Base-by-base conservation (phyloP, 2,113 vertebrate species). In the Carollia perspicillata region DNA sequence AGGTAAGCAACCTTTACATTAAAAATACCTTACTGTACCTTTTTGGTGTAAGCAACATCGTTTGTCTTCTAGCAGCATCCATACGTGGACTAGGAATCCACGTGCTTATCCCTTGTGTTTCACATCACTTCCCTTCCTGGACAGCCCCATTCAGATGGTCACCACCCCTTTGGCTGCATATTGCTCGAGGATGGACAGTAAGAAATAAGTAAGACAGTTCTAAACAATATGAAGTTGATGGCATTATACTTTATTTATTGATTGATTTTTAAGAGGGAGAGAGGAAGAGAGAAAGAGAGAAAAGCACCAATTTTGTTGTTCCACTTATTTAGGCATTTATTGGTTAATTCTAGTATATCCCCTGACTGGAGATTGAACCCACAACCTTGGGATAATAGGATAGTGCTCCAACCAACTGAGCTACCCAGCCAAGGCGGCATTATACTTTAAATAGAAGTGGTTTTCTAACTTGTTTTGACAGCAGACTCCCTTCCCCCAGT, bases 1-100 rank as follows among this genome's bases (percentile, higher is more conserved):
- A 58, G 68, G 37, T 60, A 84, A 51, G n/a, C 20, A 55, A 37
- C 1, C 20, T 69, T 30, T 30, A 13, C 22, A 10, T 68, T 35
- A 66, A 28, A 60, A 81, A 28, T n/a, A 35, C 60, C 10, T 53
- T 75, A 4, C 13, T 5, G 8, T 49, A 10, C 37, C 9, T 66
- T 66, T 66, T 35, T 68, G 65, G 65, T 98, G 97, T 81, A 97
- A 91, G 95, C 93, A 90, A 86, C 84, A 51, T 93, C 97, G 88
- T 97, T 97, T 97, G 26, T 96, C 89, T 98, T 98, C 96, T 96
- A 95, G 95, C 86, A 97, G 68, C 14, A 17, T 65, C 44, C 42
- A 44, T 94, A 94, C 66, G 89, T 81, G 75, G 63, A 58, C 66
- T 66, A 86, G 93, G 66, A 93, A 88, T 92, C 40, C 92, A 4